Percentiles rank a stretch among this genome's conserved stretches.
phyloP scores from a whole-genome alignment of 2,888 invertebrate species.

The Blomia tropicalis region DNA sequence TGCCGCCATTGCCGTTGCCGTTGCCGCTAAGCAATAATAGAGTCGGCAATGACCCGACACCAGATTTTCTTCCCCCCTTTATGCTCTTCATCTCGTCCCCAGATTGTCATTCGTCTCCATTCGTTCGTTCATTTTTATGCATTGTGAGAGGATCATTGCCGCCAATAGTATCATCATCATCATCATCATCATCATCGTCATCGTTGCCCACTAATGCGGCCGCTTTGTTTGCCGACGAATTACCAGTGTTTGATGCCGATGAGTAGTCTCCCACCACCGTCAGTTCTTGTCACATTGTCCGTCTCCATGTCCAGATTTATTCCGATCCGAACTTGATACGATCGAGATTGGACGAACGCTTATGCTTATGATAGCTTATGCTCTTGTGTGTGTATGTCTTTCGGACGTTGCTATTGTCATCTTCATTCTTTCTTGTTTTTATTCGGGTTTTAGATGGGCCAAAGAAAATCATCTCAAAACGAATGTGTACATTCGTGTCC shows the following conservation, averaged over 20 bases:
- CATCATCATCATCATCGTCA: too few species aligned
- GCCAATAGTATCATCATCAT: too few species aligned
- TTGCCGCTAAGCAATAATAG: too few species aligned
- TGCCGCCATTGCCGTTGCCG: not conserved
- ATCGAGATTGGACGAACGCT: not conserved
- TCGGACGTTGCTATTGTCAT: not conserved
- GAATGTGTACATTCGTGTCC: not conserved
- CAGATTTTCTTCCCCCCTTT: too few species aligned
- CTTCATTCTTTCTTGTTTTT: too few species aligned
- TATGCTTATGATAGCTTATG: not conserved
- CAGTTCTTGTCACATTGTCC: not conserved
- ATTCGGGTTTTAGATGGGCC: not conserved
- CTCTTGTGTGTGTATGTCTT: not conserved
- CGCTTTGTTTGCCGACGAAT: conserved; percentile 8
- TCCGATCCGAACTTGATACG: not conserved
- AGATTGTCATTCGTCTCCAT: too few species aligned
- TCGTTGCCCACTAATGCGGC: not conserved
- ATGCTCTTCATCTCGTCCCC: too few species aligned
- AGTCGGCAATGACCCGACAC: too few species aligned
- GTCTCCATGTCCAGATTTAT: not conserved
- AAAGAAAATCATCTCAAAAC: not conserved
- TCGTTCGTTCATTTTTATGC: too few species aligned
- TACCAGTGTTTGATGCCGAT: conserved; percentile 1
- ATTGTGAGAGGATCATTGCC: too few species aligned
- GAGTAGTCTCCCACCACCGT: too few species aligned